Conservation (phyloP, 2,797 vertebrate genomes). For the Artibeus lituratus region DNA sequence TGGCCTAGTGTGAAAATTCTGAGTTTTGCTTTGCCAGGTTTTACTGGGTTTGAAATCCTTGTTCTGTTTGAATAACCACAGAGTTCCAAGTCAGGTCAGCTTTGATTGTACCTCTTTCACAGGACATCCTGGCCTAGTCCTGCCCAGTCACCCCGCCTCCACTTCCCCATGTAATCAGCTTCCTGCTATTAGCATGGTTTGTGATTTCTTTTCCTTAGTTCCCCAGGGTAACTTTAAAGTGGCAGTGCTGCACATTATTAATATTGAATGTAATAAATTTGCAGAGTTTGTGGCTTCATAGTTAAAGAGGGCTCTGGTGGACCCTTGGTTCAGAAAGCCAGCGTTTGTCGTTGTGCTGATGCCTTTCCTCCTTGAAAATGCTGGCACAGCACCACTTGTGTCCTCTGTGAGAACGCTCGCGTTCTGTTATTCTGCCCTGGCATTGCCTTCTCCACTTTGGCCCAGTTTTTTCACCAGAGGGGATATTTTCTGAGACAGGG, state of each 20-base stretch:
- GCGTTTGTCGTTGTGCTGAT: neutral
- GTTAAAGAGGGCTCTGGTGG: constrained; percentile 27
- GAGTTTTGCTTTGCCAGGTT: constrained; percentile 36
- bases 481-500: neutral
- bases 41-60: constrained; percentile 55
- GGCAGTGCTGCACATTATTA: neutral
- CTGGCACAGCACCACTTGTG: neutral
- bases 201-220: constrained; percentile 62
- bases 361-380: neutral
- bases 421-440: neutral
- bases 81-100: constrained; percentile 52
- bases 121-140: constrained; percentile 68
- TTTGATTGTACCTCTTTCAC: constrained; percentile 41
- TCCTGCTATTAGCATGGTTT: constrained; percentile 69
- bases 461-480: neutral
- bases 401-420: neutral
- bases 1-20: neutral
- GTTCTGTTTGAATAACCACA: constrained; percentile 59
- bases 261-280: constrained; percentile 10
- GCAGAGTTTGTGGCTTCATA: constrained; percentile 32
- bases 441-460: neutral
- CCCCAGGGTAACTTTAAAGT: constrained; percentile 28
- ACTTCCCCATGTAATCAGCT: constrained; percentile 55
- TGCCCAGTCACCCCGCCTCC: neutral
- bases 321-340: constrained; percentile 20